Percentiles rank a stretch among this genome's conserved stretches.
Conservation (phyloP, 1,140 invertebrate species). For the Venturia canescens region DNA sequence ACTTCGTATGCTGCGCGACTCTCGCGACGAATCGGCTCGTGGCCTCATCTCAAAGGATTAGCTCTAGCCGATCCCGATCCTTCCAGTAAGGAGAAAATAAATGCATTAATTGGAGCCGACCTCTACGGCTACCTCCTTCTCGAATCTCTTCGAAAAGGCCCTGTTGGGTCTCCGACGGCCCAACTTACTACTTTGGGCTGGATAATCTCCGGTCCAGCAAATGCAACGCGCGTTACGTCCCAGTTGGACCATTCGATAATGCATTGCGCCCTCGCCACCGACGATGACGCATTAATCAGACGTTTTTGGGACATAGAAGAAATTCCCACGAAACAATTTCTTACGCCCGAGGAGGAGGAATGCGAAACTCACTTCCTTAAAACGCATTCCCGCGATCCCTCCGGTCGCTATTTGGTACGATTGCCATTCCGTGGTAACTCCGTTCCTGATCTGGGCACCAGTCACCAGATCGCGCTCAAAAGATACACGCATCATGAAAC, state of each 20-base stretch:
- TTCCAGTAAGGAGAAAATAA: constrained; percentile 21
- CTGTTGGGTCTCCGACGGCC: background rate
- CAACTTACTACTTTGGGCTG: constrained; percentile 11
- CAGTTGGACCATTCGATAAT: background rate
- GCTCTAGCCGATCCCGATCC: constrained; percentile 49
- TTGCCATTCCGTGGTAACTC: constrained; percentile 27
- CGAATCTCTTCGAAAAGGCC: constrained; percentile 27
- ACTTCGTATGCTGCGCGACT: constrained; percentile 32
- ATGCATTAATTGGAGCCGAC: constrained; percentile 50
- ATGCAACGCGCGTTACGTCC: background rate
- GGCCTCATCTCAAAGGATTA: constrained; percentile 48
- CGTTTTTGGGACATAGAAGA: constrained; percentile 65
- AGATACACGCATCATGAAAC: background rate
- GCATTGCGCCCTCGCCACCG: constrained; percentile 13
- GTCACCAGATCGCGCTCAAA: background rate
- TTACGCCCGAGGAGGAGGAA: constrained; percentile 45
- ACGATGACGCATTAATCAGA: constrained; percentile 42
- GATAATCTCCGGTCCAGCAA: constrained; percentile 47
- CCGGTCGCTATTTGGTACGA: background rate
- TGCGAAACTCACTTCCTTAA: constrained; percentile 56
- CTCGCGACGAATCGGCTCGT: background rate
- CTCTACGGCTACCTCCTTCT: constrained; percentile 42
- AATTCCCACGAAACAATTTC: constrained; percentile 32
- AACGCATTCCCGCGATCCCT: constrained; percentile 48
- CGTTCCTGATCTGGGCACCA: background rate